Percentiles rank a stretch among this genome's conserved stretches.
Evolutionary conservation across 2,888 invertebrate species (phyloP).

Genomic region (Hypolimnas misippus): DNA sequence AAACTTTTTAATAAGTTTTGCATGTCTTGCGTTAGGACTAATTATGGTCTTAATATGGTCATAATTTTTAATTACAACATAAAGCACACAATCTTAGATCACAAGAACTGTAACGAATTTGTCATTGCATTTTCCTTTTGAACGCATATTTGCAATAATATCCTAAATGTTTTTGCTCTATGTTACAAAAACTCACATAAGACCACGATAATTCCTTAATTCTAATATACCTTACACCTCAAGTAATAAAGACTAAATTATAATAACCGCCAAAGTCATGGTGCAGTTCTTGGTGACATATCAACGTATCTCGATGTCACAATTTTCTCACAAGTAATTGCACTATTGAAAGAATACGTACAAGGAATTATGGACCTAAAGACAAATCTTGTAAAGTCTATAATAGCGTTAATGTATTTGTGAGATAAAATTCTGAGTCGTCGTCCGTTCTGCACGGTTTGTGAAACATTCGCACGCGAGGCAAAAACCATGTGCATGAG

Average conservation of each 20-base stretch:
- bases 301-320: conserved; percentile 30
- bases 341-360: conserved; percentile 4
- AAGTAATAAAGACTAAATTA: background rate
- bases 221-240: background rate
- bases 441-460: conserved; percentile 8
- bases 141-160: conserved; percentile 28
- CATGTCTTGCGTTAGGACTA: too few species aligned
- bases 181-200: conserved; percentile 5
- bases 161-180: conserved; percentile 23
- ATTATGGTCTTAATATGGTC: background rate
- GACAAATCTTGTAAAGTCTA: accelerated
- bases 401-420: background rate
- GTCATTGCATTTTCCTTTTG: conserved; percentile 18
- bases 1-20: too few species aligned
- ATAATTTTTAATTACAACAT: background rate
- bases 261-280: background rate
- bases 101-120: conserved; percentile 18
- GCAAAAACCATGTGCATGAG: conserved; percentile 17
- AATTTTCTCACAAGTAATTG: conserved; percentile 34
- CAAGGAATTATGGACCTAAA: background rate
- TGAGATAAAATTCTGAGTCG: background rate
- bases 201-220: too few species aligned
- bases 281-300: conserved; percentile 11
- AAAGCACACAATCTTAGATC: background rate
- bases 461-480: conserved; percentile 12